Evolutionary conservation across 1,140 invertebrate genomes (phyloP).

Genomic region (Lamellibrachia luymesi): DNA sequence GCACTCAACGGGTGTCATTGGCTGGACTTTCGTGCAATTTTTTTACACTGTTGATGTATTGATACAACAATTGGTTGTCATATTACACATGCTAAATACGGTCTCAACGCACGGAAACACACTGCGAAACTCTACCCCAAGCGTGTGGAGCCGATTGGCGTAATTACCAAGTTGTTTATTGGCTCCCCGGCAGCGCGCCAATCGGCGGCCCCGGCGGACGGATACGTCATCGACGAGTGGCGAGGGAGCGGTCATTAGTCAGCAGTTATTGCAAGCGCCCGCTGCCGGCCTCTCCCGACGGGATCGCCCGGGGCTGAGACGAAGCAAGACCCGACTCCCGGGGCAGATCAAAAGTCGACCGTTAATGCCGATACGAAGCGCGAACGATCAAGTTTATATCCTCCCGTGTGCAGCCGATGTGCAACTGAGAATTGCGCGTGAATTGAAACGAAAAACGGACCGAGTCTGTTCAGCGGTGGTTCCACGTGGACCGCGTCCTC

Average conservation of each 20-base stretch:
- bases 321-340: not conserved
- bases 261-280: not conserved
- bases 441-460: not conserved
- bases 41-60: too few species aligned
- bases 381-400: conserved; percentile 5
- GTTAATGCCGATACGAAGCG: not conserved
- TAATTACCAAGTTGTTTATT: not conserved
- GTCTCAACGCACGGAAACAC: not conserved
- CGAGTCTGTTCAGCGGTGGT: not conserved
- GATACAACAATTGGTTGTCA: not conserved
- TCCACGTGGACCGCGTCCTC: not conserved
- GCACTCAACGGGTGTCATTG: too few species aligned
- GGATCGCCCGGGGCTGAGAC: not conserved
- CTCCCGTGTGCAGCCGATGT: not conserved
- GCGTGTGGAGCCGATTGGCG: not conserved
- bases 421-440: not conserved
- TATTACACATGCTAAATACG: not conserved
- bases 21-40: too few species aligned
- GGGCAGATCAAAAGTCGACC: conserved; percentile 3
- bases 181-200: not conserved
- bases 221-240: not conserved
- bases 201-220: not conserved
- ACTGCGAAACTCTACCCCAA: not conserved
- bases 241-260: not conserved
- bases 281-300: not conserved